These are phyloP conservation scores for Mobula birostris DNA, from an alignment of 2,113 vertebrate genomes.

Conservation along the genomic window DNA sequence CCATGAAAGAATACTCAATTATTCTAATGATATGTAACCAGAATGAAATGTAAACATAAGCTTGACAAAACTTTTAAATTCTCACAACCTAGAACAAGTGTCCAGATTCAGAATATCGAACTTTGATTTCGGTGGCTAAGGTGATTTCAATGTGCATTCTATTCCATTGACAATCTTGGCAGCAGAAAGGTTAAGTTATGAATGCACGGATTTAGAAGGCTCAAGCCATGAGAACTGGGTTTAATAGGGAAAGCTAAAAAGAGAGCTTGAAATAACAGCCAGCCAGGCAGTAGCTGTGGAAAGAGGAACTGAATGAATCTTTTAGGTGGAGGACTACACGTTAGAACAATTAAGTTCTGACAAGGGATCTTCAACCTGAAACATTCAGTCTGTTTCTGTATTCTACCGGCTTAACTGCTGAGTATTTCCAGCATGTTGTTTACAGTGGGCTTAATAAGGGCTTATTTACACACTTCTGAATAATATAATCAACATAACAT, in stretches of 20 bases:
- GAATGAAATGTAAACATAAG: neutral
- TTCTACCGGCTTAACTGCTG: too few species aligned
- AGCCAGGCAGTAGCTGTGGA: too few species aligned
- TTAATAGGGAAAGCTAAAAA: neutral
- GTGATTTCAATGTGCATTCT: too few species aligned
- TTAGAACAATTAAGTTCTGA: too few species aligned
- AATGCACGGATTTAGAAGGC: neutral
- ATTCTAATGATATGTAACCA: neutral
- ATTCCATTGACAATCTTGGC: too few species aligned
- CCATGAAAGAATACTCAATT: neutral
- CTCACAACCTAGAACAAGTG: constrained; percentile 3
- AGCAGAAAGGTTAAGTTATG: neutral
- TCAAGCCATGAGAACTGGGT: neutral
- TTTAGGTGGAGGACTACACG: too few species aligned
- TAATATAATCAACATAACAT: neutral
- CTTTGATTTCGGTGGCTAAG: neutral
- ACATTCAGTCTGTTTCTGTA: too few species aligned
- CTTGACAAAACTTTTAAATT: constrained; percentile 1
- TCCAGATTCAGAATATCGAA: neutral
- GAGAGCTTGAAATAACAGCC: too few species aligned
- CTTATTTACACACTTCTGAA: neutral
- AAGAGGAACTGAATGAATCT: too few species aligned
- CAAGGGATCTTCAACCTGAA: too few species aligned
- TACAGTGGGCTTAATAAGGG: neutral
- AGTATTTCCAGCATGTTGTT: too few species aligned